Evolutionary conservation across 92 coral and sea anemone species (phyloP), one percentile per base, ranked within the genome.

Genomic region (Ricordea florida): DNA sequence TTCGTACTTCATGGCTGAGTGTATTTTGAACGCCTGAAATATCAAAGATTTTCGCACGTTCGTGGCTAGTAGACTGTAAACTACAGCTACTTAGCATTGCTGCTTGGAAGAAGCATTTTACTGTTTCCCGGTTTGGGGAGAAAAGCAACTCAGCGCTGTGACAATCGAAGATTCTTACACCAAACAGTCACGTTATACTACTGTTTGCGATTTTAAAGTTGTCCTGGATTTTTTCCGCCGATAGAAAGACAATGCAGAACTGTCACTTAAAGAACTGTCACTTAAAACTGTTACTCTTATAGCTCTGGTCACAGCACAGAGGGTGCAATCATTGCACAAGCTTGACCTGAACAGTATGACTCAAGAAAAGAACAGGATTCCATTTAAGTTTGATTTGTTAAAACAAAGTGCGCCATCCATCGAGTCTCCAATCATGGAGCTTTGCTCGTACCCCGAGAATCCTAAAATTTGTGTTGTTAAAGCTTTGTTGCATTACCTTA

Each of bases 361-460:
- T 0, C 49, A 36, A 61, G 48, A 10, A 10, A 38, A 37, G 11
- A 50, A 61, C 22, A 36, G 24, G 29, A 38, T 61, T 36, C 11
- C 49, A 6, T 38, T 61, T 10, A 36, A 36, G 27, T 36, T 61
- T 36, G 68, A 23, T 22, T 0, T 72, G 26, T 44, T 40, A 7
- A 72, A 72, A 57, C 79, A 72, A 57, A 72, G 67, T 21, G 38
- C 53, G 38, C 78, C 79, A 34, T 56, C 76, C 6, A 49, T 72
- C 44, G 57, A 72, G 41, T 72, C 80, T 42, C 62, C 63, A 31
- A 36, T 61, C 38, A 45, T 62, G 41, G 82, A 61, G 53, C 32
- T 75, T 60, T 15, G 30, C 9, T 32, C 42, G 6, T 71, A 52
- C 9, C 42, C 34, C 36, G 30, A 16, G 30, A 27, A 37, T 14